A percentile compares a stretch with the other conserved stretches of the same genome.
Conservation (phyloP, 2,888 invertebrate genomes). For the Cryptocephalus primarius region DNA sequence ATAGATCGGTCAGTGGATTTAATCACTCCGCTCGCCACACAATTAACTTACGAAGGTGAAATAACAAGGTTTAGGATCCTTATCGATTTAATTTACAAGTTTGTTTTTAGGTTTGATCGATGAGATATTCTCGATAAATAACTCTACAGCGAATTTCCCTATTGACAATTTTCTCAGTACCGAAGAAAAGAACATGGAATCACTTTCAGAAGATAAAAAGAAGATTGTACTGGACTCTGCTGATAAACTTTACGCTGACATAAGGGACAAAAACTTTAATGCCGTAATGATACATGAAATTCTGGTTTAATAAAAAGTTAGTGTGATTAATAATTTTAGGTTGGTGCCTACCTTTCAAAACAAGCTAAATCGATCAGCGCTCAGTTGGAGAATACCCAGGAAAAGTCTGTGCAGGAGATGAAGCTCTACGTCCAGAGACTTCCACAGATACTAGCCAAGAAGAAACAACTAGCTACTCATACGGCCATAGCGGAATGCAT, state of each 20-base stretch:
- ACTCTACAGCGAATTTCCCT: constrained; percentile 71
- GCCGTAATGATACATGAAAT: constrained; percentile 39
- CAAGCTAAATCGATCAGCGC: constrained; percentile 79
- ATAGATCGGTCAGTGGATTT: constrained; percentile 88
- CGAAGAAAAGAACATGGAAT: constrained; percentile 50
- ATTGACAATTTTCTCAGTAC: constrained; percentile 68
- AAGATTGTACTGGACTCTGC: constrained; percentile 76
- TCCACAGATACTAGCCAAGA: constrained; percentile 77
- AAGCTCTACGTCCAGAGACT: constrained; percentile 84
- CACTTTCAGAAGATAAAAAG: constrained; percentile 54
- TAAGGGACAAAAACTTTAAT: constrained; percentile 89
- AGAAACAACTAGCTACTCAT: constrained; percentile 76
- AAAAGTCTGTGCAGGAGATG: constrained; percentile 89
- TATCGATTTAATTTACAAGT: not conserved
- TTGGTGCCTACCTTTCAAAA: constrained; percentile 73
- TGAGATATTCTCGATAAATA: constrained; percentile 82
- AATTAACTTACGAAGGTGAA: constrained; percentile 83
- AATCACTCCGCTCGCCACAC: constrained; percentile 84
- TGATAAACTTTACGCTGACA: constrained; percentile 79
- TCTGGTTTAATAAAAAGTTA: not conserved
- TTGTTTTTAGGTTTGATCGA: constrained; percentile 63
- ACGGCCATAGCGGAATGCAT: constrained; percentile 91
- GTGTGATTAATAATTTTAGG: constrained; percentile 32
- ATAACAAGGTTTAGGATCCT: not conserved
- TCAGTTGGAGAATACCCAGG: constrained; percentile 76